Conservation (phyloP, 2,113 vertebrate genomes). For the Opisthocomus hoazin region DNA sequence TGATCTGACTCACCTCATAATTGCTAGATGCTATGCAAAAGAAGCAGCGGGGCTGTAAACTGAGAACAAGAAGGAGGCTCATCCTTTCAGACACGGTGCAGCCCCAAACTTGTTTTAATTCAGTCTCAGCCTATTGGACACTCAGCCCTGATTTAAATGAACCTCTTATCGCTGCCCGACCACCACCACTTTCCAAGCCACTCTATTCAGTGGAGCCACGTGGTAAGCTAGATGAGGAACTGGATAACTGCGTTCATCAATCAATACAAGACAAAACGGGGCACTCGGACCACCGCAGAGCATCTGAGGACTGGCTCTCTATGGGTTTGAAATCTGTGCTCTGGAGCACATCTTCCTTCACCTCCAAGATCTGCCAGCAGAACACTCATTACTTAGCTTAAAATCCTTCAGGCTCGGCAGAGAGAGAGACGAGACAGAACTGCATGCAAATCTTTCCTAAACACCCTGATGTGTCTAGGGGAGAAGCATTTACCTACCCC, state of each 20-base stretch:
- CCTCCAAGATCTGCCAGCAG: background rate
- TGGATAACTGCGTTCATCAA: background rate
- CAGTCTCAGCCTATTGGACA: background rate
- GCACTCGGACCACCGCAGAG: background rate
- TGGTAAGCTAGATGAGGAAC: background rate
- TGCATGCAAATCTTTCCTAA: constrained; percentile 2
- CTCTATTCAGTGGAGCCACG: background rate
- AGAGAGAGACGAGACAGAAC: background rate
- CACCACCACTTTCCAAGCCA: background rate
- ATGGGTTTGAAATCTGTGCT: background rate
- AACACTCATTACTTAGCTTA: background rate
- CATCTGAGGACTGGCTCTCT: background rate
- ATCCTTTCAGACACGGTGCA: background rate
- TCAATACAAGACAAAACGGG: background rate
- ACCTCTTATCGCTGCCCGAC: background rate
- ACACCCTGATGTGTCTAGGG: background rate
- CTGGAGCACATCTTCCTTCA: background rate
- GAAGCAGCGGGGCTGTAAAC: background rate
- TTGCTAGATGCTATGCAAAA: constrained; percentile 35
- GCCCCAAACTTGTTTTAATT: background rate
- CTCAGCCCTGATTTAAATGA: background rate
- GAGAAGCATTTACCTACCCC: background rate
- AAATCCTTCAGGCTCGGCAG: background rate
- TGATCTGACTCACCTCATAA: constrained; percentile 33
- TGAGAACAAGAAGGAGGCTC: background rate